A percentile compares a stretch with the other conserved stretches of the same genome.
phyloP scores from a whole-genome alignment of 2,797 vertebrate species.

The Crypturellus tataupa region DNA sequence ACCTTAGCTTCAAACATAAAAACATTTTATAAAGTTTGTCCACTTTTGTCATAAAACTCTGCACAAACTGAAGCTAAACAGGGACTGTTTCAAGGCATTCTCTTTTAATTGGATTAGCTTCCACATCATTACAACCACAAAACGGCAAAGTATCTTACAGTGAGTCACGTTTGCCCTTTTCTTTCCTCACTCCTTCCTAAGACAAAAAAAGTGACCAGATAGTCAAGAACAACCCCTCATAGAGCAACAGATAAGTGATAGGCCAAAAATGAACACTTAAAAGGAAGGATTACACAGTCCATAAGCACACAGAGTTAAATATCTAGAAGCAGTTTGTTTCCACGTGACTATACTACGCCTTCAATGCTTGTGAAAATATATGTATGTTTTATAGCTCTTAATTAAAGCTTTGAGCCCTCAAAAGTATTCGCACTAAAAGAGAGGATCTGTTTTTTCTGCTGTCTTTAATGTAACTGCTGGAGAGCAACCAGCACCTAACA shows the following conservation, averaged over 20 bases:
- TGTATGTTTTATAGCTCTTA: neutral
- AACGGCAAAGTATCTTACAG: neutral
- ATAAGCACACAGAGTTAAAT: neutral
- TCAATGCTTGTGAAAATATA: fast-evolving
- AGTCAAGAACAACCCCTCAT: neutral
- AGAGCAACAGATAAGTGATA: neutral
- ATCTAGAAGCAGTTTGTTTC: neutral
- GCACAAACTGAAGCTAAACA: neutral
- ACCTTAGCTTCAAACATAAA: neutral
- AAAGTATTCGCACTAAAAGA: neutral
- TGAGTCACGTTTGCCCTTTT: neutral
- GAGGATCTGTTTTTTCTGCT: neutral
- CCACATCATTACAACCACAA: neutral
- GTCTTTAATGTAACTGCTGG: neutral
- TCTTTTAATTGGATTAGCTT: neutral
- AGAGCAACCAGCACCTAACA: neutral
- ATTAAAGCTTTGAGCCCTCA: neutral
- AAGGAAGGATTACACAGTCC: neutral
- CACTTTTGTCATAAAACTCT: neutral
- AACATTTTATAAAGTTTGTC: neutral
- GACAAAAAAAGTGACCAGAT: neutral
- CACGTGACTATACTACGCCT: neutral
- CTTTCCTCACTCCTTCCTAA: neutral
- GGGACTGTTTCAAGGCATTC: neutral
- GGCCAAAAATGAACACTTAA: neutral